These are phyloP conservation scores for Panonychus citri DNA, from an alignment of 1,140 invertebrate genomes.

Conservation along the genomic window DNA sequence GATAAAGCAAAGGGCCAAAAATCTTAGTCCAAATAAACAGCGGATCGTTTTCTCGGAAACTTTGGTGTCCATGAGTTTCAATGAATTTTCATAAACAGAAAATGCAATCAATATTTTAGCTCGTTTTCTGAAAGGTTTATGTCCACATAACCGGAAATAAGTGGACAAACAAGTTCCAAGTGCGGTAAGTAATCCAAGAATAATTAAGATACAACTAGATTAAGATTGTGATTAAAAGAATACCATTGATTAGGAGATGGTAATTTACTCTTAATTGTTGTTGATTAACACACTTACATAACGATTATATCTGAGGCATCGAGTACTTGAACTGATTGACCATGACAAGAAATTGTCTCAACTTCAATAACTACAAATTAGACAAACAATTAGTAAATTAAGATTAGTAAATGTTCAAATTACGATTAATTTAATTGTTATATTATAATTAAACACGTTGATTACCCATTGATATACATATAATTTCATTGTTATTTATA, in stretches of 20 bases:
- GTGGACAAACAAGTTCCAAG: background rate
- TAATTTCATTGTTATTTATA: too few species aligned
- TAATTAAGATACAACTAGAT: background rate
- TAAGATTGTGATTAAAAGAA: background rate
- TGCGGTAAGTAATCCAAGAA: background rate
- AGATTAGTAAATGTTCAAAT: background rate
- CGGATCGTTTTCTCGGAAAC: background rate
- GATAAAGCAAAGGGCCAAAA: background rate
- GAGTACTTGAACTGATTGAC: background rate
- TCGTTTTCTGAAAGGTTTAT: background rate
- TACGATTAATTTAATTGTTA: background rate
- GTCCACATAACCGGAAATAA: background rate
- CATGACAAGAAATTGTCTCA: background rate
- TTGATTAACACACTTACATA: background rate
- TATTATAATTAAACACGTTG: too few species aligned
- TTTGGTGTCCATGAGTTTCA: background rate
- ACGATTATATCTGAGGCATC: background rate
- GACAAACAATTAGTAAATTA: background rate
- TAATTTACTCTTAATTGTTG: background rate
- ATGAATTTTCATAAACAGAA: background rate
- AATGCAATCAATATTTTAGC: background rate
- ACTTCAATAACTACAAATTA: background rate
- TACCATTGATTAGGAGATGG: background rate
- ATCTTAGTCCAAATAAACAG: background rate
- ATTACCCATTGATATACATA: too few species aligned